Conservation (phyloP, 64 coral and sea anemone species). For the Dendrophyllia cribrosa region DNA sequence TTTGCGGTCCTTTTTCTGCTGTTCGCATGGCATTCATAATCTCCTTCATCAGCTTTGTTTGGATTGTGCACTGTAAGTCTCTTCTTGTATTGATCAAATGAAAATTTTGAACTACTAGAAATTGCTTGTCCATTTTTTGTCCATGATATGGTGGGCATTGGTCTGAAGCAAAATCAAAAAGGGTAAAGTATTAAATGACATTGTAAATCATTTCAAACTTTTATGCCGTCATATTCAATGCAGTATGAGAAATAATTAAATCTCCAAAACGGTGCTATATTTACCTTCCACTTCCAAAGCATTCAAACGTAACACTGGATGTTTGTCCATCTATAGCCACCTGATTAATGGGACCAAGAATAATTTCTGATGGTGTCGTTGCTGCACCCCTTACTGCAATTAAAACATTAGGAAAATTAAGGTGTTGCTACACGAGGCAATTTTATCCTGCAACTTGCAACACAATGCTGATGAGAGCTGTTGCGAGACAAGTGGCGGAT, state of each 20-base stretch:
- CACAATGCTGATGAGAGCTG: no score
- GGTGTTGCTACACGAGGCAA: no score
- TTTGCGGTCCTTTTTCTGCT: slow-evolving; percentile 62
- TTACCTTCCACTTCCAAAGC: slow-evolving; percentile 89
- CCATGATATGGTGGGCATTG: slow-evolving; percentile 87
- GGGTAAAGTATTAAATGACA: background rate
- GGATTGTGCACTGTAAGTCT: slow-evolving; percentile 74
- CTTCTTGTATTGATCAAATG: slow-evolving; percentile 60
- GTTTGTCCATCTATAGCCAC: slow-evolving; percentile 70
- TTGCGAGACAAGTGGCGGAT: no score
- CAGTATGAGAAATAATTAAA: no score
- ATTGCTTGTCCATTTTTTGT: slow-evolving; percentile 59
- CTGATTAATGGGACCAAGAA: slow-evolving; percentile 71
- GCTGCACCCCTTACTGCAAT: slow-evolving; percentile 5
- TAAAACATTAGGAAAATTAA: no score
- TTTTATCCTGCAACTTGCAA: no score
- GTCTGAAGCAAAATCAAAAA: slow-evolving; percentile 50
- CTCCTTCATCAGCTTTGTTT: slow-evolving; percentile 69
- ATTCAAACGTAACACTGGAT: slow-evolving; percentile 78
- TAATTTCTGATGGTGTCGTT: slow-evolving; percentile 46
- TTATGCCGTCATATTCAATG: no score
- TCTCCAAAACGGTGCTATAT: no score
- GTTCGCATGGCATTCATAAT: slow-evolving; percentile 72
- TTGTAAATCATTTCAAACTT: background rate
- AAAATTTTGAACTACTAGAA: slow-evolving; percentile 57